A percentile compares a stretch with the other conserved stretches of the same genome.
Evolutionary conservation across 2,113 vertebrate species (phyloP).

Genomic region (Illadopsis cleaveri): DNA sequence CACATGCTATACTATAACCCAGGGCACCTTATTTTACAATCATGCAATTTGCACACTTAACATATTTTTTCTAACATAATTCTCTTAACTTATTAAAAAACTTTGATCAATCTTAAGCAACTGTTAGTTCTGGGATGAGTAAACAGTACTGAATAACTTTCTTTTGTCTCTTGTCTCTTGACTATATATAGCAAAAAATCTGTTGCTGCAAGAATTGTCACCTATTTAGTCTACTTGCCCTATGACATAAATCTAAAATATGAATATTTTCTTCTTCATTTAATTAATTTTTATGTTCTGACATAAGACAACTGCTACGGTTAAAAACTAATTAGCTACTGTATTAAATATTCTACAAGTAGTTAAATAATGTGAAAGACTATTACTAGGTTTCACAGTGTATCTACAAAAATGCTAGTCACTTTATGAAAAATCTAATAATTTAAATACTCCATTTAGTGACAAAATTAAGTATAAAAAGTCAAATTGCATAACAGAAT

Average conservation of each 20-base stretch:
- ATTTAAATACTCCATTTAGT: not conserved
- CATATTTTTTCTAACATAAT: not conserved
- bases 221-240: not conserved
- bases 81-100: not conserved
- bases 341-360: not conserved
- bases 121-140: not conserved
- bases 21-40: too few relatives aligned
- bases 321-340: not conserved
- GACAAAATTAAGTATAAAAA: not conserved
- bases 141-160: not conserved
- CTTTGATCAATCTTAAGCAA: not conserved
- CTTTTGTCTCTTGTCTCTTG: not conserved
- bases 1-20: too few relatives aligned
- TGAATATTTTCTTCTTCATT: not conserved
- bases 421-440: not conserved
- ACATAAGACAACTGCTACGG: not conserved
- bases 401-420: fast-evolving
- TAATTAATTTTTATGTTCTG: not conserved
- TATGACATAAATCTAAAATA: not conserved
- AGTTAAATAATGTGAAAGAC: not conserved
- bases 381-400: not conserved
- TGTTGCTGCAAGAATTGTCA: not conserved
- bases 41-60: not conserved
- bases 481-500: not conserved
- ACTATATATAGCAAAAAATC: not conserved